A percentile compares a stretch with the other conserved stretches of the same genome.
These are phyloP conservation scores for Aurelia sp. DNA, from an alignment of 30 jellyfish, hydroid and myxozoan species.

Conservation along the genomic window DNA sequence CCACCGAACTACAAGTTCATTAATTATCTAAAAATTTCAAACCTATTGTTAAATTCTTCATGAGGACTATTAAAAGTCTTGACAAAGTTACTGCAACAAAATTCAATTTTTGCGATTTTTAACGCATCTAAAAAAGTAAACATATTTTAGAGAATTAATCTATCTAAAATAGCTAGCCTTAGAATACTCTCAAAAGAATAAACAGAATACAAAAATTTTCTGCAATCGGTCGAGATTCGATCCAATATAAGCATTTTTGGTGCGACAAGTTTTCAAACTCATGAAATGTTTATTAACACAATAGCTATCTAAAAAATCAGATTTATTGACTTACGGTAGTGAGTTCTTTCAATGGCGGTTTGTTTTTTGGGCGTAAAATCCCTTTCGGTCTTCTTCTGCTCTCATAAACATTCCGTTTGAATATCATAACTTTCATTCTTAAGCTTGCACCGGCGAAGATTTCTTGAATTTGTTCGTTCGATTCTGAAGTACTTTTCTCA, in stretches of 20 bases:
- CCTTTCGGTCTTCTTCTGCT: conserved; percentile 94
- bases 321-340: conserved; percentile 58
- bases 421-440: conserved; percentile 66
- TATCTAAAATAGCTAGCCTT: no score
- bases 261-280: no score
- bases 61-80: no score
- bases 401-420: conserved; percentile 84
- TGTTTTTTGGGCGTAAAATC: conserved; percentile 80
- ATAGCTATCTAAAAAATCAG: neutral
- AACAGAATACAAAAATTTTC: neutral
- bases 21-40: no score
- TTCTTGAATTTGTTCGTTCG: conserved; percentile 20
- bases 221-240: no score
- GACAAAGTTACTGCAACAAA: no score
- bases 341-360: conserved; percentile 83
- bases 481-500: conserved; percentile 42
- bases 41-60: no score
- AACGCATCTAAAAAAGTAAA: no score
- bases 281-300: neutral
- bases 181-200: neutral
- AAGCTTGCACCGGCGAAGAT: conserved; percentile 64
- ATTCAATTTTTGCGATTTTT: no score
- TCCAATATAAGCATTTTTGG: no score
- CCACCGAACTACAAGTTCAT: no score
- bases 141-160: no score